Conservation (phyloP, 2,888 invertebrate genomes). For the Drosophila bunnanda region DNA sequence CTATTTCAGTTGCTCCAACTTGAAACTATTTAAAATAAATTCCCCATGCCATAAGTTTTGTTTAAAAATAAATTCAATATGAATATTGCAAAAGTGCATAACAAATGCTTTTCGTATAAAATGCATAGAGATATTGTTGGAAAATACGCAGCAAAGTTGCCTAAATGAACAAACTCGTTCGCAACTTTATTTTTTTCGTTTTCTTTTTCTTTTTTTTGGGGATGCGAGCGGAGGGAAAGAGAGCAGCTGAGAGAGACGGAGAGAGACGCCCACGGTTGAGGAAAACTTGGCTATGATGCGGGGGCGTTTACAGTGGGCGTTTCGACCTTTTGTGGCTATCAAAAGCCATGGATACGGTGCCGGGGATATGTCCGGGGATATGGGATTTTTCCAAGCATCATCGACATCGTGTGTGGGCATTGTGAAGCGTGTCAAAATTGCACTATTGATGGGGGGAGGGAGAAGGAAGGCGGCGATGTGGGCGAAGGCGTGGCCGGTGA, state of each 20-base stretch:
- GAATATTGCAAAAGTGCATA: neutral
- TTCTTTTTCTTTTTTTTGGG: slow-evolving; percentile 17
- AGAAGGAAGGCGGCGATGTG: neutral
- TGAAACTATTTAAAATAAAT: neutral
- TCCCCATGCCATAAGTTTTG: neutral
- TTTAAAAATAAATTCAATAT: slow-evolving; percentile 11
- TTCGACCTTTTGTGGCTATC: slow-evolving; percentile 44
- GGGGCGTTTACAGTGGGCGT: slow-evolving; percentile 36
- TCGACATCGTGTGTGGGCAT: slow-evolving; percentile 40
- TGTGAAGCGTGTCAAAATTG: slow-evolving; percentile 20
- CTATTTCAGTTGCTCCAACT: slow-evolving; percentile 1
- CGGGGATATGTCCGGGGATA: slow-evolving; percentile 10
- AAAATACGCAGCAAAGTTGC: slow-evolving; percentile 48
- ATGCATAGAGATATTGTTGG: slow-evolving; percentile 17
- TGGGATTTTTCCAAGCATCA: slow-evolving; percentile 7
- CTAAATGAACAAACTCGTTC: slow-evolving; percentile 28
- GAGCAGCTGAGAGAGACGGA: neutral
- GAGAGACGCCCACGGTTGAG: slow-evolving; percentile 30
- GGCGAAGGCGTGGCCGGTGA: slow-evolving; percentile 22
- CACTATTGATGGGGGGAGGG: slow-evolving; percentile 23
- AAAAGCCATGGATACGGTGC: slow-evolving; percentile 37
- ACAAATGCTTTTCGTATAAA: slow-evolving; percentile 22
- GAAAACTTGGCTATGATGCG: slow-evolving; percentile 27
- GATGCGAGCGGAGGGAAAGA: neutral
- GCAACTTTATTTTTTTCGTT: slow-evolving; percentile 12